Conservation (phyloP, 2,888 invertebrate genomes). For the Hydriomena furcata region DNA sequence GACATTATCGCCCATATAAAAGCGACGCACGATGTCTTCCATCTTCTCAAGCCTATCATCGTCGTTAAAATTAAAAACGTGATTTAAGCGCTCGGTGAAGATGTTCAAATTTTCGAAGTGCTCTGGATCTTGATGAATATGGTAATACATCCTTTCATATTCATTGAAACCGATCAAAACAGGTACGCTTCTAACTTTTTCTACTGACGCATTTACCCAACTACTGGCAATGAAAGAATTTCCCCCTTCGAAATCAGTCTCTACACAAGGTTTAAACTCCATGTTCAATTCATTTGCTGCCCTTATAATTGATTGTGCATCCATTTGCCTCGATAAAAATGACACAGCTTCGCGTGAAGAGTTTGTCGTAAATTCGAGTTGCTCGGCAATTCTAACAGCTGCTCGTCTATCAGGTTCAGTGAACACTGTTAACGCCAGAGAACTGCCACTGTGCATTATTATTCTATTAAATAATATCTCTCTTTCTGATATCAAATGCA, state of each 20-base stretch:
- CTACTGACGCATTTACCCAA: slow-evolving; percentile 44
- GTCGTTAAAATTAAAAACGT: slow-evolving; percentile 32
- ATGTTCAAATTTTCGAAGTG: slow-evolving; percentile 39
- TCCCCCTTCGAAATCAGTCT: slow-evolving; percentile 48
- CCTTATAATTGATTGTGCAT: slow-evolving; percentile 42
- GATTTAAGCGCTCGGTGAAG: slow-evolving; percentile 33
- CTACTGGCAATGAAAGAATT: slow-evolving; percentile 49
- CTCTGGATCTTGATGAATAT: slow-evolving; percentile 31
- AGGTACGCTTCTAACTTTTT: slow-evolving; percentile 48
- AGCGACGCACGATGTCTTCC: slow-evolving; percentile 42
- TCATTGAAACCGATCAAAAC: slow-evolving; percentile 56
- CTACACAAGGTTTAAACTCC: slow-evolving; percentile 53
- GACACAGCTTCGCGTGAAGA: slow-evolving; percentile 44
- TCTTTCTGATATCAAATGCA: slow-evolving; percentile 50
- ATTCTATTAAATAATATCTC: slow-evolving; percentile 49
- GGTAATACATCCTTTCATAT: slow-evolving; percentile 42
- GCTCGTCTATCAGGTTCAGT: slow-evolving; percentile 42
- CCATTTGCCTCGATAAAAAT: slow-evolving; percentile 36
- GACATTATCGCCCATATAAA: slow-evolving; percentile 54
- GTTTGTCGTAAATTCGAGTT: slow-evolving; percentile 41
- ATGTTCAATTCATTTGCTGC: slow-evolving; percentile 38
- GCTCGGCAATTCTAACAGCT: slow-evolving; percentile 47
- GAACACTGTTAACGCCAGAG: slow-evolving; percentile 40
- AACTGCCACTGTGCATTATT: slow-evolving; percentile 55
- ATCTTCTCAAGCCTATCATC: slow-evolving; percentile 37